A percentile compares a stretch with the other conserved stretches of the same genome.
Evolutionary conservation across 1,140 invertebrate genomes (phyloP).

Genomic region (Drosophila asahinai): DNA sequence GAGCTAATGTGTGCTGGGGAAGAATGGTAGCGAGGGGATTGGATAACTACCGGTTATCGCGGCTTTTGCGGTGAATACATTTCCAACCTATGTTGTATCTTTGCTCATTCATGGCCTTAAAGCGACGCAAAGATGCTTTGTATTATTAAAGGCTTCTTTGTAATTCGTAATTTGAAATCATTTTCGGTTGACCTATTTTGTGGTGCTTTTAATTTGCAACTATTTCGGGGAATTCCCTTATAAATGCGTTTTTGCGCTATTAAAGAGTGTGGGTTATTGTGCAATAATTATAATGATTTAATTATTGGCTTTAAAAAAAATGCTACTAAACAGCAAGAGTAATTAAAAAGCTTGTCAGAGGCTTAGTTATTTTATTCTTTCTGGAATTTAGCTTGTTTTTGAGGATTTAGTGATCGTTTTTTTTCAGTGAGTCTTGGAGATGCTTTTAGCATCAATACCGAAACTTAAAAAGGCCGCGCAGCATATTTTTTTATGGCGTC

Average conservation of each 20-base stretch:
- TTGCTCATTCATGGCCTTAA: not conserved
- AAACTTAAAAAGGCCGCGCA: conserved; percentile 17
- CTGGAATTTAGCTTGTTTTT: not conserved
- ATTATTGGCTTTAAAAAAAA: too few relatives aligned
- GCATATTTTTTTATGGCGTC: conserved; percentile 14
- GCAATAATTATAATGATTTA: not conserved
- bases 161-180: conserved; percentile 3
- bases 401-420: too few relatives aligned
- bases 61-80: conserved; percentile 31
- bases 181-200: conserved; percentile 3
- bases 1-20: conserved; percentile 19
- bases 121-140: conserved; percentile 14
- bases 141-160: conserved; percentile 1
- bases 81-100: conserved; percentile 10
- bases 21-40: conserved; percentile 2
- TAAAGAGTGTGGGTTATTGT: not conserved
- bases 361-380: not conserved
- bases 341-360: not conserved
- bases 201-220: not conserved
- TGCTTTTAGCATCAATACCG: conserved; percentile 20
- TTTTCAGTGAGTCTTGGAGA: not conserved
- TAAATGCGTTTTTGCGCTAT: not conserved
- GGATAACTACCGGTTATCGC: conserved; percentile 59
- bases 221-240: not conserved
- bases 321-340: too few relatives aligned